phyloP scores from a whole-genome alignment of 1,140 invertebrate genomes.

The Temnothorax nylanderi region DNA sequence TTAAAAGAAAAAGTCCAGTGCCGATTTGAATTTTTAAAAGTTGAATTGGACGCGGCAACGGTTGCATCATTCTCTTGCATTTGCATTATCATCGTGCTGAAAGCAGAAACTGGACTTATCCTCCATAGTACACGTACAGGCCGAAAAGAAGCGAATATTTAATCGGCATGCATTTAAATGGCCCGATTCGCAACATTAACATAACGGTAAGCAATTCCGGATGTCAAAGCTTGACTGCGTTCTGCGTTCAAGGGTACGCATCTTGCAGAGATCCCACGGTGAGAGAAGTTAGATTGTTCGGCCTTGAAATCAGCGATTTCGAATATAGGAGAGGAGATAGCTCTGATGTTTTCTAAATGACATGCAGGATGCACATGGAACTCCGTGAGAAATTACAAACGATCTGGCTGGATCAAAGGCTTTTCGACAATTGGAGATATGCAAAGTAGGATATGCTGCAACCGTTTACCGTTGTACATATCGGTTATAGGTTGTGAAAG shows the following conservation, averaged over 20 bases:
- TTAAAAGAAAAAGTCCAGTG: background rate
- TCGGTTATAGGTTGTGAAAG: background rate
- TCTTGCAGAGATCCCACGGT: constrained; percentile 68
- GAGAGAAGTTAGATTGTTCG: constrained; percentile 39
- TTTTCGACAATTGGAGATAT: constrained; percentile 51
- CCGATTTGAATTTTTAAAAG: background rate
- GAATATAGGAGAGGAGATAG: constrained; percentile 12
- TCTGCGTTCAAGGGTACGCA: constrained; percentile 23
- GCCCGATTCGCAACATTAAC: constrained; percentile 62
- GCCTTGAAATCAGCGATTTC: constrained; percentile 44
- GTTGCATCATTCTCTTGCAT: constrained; percentile 8
- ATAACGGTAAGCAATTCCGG: constrained; percentile 64
- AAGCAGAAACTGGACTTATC: constrained; percentile 43
- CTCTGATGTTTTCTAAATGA: constrained; percentile 23
- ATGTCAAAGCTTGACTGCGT: constrained; percentile 27
- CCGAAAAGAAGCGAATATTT: constrained; percentile 37
- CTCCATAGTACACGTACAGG: background rate
- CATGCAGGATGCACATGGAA: constrained; percentile 40
- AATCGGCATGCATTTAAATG: constrained; percentile 65
- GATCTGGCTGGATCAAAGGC: constrained; percentile 11
- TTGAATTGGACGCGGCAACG: background rate
- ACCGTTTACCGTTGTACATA: constrained; percentile 1
- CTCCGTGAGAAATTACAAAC: constrained; percentile 58
- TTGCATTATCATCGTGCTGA: constrained; percentile 2
- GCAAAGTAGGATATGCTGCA: constrained; percentile 37